Base-by-base conservation (phyloP, 2,888 invertebrate genomes). In the Macaria liturata region DNA sequence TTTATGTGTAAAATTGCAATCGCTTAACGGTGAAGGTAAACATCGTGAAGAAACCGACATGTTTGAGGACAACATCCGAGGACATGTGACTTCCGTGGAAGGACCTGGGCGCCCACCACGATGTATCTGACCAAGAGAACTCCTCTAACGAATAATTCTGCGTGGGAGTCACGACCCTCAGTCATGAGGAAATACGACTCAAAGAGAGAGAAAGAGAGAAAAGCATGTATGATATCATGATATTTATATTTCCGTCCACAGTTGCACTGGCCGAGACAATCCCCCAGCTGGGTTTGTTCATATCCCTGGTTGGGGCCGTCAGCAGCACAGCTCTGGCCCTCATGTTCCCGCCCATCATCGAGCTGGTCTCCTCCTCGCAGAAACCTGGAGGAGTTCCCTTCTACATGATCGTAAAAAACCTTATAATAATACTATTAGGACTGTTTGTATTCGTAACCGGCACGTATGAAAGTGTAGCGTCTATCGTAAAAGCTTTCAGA, bases 291-390 rank as follows among this genome's bases (percentile, higher is more conserved):
- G 95, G 95, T 3, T 90, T 97, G 1, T 97, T 98, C 85, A 98
- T 98, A 68, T 98, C 98, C 0, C 84, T 98, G 62, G 97, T 98
- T 34, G 98, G 98, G 4, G 97, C 98, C 0, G 93, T 98, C 0
- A 97, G 97, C 78, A 97, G 97, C 69, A 96, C 98, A 4, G 95
- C 97, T 0, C 86, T 98, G 63, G 98, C 98, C 0, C 92, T 98
- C 42, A 93, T 98, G 44, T 96, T 98, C 77, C 98, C 98, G 1
- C 97, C 98, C 0, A 92, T 97, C 56, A 95, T 98, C 63, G 96
- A 98, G 73, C 88, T 98, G 66, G 95, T 97, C 4, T 92, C 94
- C 0, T 88, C 92, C 59, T 95, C 94, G 76, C 94, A 94, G 52
- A 60, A 56, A 65, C 93, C 93, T 2, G 93, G 93, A 20, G 81